Percentiles rank a stretch among this genome's conserved stretches.
Evolutionary conservation across 2,888 invertebrate species (phyloP).

Genomic region (Drosophila paramelanica): DNA sequence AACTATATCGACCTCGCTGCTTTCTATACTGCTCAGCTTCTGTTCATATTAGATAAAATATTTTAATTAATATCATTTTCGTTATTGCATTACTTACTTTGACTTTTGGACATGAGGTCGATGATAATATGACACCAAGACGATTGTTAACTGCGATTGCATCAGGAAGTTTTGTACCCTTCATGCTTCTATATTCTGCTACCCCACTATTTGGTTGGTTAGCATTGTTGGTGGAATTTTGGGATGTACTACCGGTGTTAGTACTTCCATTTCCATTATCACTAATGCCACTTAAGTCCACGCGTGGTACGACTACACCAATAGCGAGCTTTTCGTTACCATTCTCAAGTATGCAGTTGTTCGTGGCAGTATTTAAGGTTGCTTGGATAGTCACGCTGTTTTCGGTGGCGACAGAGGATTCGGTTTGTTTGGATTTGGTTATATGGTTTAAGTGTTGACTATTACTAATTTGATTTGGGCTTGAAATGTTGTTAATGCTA

Average conservation of each 20-base stretch:
- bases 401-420: constrained; percentile 28
- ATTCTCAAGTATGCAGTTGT: constrained; percentile 47
- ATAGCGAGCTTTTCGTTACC: constrained; percentile 37
- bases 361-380: constrained; percentile 27
- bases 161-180: constrained; percentile 48
- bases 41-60: constrained; percentile 11
- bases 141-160: constrained; percentile 47
- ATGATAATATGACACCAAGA: constrained; percentile 42
- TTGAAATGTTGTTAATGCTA: constrained; percentile 46
- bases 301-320: constrained; percentile 18
- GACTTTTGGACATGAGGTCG: constrained; percentile 46
- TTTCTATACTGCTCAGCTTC: constrained; percentile 57
- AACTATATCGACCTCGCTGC: constrained; percentile 31
- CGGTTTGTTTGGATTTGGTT: constrained; percentile 55
- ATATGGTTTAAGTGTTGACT: constrained; percentile 58
- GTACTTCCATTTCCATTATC: constrained; percentile 27
- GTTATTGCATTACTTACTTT: constrained; percentile 47
- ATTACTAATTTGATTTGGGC: constrained; percentile 60
- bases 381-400: constrained; percentile 24
- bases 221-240: constrained; percentile 34
- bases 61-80: background rate
- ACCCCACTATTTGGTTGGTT: constrained; percentile 44
- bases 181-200: constrained; percentile 38
- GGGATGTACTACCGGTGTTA: constrained; percentile 26
- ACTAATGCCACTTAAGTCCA: constrained; percentile 31